A percentile compares a stretch with the other conserved stretches of the same genome.
These are phyloP conservation scores for Chironomus tepperi DNA, from an alignment of 1,140 invertebrate genomes.

Conservation along the genomic window DNA sequence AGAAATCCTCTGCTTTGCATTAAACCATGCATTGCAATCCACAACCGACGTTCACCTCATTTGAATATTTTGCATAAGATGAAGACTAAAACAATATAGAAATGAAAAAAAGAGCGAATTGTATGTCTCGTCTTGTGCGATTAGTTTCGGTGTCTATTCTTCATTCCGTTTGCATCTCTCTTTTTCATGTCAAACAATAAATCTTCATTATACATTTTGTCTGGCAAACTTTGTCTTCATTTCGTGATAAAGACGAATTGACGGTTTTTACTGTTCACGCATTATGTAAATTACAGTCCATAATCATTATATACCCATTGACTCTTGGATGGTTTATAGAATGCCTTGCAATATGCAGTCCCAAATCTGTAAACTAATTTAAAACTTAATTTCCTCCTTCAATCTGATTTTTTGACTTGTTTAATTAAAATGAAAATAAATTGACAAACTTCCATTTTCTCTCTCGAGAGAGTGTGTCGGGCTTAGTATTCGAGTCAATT, in stretches of 20 bases:
- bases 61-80: neutral
- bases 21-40: neutral
- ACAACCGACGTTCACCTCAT: neutral
- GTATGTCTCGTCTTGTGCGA: neutral
- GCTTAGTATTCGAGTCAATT: neutral
- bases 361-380: no score
- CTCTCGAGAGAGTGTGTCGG: neutral
- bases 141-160: constrained; percentile 8
- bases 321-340: no score
- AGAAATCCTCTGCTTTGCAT: no score
- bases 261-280: no score
- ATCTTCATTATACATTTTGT: no score
- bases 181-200: neutral
- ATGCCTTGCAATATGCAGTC: no score
- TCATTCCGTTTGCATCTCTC: neutral
- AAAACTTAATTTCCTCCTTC: no score
- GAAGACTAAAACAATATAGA: neutral
- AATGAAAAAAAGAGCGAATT: neutral
- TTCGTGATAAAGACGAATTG: no score
- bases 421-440: constrained; percentile 4
- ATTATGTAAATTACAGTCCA: no score
- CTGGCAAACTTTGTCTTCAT: no score
- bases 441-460: neutral
- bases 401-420: neutral
- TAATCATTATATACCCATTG: no score